Percentiles rank a stretch among this genome's conserved stretches.
phyloP scores from a whole-genome alignment of 2,797 vertebrate genomes.

The Mareca penelope region DNA sequence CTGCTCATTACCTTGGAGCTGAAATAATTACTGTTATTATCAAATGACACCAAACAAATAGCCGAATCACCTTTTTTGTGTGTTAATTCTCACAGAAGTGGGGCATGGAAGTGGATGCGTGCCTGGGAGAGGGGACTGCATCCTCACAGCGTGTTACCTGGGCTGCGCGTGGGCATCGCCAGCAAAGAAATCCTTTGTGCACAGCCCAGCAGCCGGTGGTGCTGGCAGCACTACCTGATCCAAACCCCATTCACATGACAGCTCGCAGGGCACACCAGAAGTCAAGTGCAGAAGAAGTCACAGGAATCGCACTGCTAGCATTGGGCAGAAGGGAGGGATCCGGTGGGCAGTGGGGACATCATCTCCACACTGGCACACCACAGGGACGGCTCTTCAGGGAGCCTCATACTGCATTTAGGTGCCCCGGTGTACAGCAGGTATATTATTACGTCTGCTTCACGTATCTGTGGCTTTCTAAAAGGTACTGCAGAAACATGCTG shows the following conservation, averaged over 20 bases:
- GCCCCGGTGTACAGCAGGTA: background rate
- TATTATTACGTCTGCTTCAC: fast-evolving
- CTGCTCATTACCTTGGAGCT: background rate
- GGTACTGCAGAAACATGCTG: background rate
- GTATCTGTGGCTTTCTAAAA: background rate
- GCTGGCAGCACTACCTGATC: fast-evolving
- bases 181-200: background rate
- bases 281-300: background rate
- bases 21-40: slow-evolving; percentile 38
- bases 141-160: fast-evolving
- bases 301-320: background rate
- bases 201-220: background rate
- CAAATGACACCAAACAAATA: background rate
- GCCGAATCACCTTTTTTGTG: background rate
- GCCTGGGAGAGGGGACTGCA: fast-evolving
- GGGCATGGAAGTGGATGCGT: fast-evolving
- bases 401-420: fast-evolving
- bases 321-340: background rate
- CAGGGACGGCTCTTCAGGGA: fast-evolving
- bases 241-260: background rate
- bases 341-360: fast-evolving
- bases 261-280: background rate
- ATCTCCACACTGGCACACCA: fast-evolving
- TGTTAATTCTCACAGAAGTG: background rate
- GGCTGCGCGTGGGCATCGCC: fast-evolving